Evolutionary conservation across 2,113 vertebrate species (phyloP), one percentile per base, ranked within the genome.

Genomic region (Phalacrocorax aristotelis): DNA sequence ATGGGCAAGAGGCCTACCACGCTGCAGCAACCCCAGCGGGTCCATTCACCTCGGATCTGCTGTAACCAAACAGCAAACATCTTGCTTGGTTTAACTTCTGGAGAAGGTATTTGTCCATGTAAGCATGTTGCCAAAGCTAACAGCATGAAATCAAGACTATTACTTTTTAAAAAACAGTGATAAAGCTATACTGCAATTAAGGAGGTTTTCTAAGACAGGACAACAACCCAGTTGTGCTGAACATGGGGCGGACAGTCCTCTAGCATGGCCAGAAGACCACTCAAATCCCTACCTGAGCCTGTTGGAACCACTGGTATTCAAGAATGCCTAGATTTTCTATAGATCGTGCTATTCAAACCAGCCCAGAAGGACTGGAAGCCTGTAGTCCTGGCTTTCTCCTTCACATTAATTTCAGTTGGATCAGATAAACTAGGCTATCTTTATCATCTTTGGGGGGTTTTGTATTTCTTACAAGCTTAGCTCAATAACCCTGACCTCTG

Each of bases 261-360:
- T n/a, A 75, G n/a, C 36, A 57, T 0, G 4, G 49, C 8, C n/a
- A 60, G 15, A 79, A 13, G 15, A 26, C 17, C 46, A 46, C 13
- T 55, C 20, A 49, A 42, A 89, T 55, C 17, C 19, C n/a, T 38
- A 72, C 11, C 40, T 27, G 14, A 90, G 46, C 34, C 22, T 25
- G 7, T 10, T 20, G 46, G 46, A 9, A 74, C 5, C 30, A 71
- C 13, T 20, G 18, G 30, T 1, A 3, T 55, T 44, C 25, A 84
- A 52, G 81, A 64, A 15, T 0, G 0, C 49, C 2, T 2, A 16
- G 3, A 4, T 62, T 38, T 87, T 42, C 52, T n/a, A 26, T 0
- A 78, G 66, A 6, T 64, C 17, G 3, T 55, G 15, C 26, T 79
- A 46, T 14, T 60, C 22, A 57, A 76, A 72, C 5, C 13, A 69